These are phyloP conservation scores for Nymphicus hollandicus DNA, from an alignment of 2,113 vertebrate genomes.

Conservation along the genomic window DNA sequence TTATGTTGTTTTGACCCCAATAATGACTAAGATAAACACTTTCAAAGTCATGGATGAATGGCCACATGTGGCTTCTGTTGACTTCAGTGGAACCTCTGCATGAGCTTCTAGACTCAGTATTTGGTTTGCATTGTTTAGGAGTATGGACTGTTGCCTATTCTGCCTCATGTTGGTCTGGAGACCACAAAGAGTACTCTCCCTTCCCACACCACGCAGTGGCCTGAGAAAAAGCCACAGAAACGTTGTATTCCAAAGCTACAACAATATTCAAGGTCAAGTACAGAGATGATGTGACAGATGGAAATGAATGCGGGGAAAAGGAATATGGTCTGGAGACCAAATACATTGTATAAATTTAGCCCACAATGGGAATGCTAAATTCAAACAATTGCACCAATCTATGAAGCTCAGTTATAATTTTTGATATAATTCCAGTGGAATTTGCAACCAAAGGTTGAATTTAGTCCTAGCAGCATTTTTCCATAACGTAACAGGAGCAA, in stretches of 20 bases:
- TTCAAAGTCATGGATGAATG: slow-evolving; percentile 19
- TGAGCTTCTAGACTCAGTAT: slow-evolving; percentile 26
- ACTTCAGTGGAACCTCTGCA: slow-evolving; percentile 52
- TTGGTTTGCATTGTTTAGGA: slow-evolving; percentile 30
- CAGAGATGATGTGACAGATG: neutral
- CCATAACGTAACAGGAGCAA: neutral
- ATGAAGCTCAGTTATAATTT: neutral
- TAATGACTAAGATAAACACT: neutral
- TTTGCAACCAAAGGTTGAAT: neutral
- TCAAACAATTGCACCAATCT: neutral
- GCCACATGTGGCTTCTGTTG: slow-evolving; percentile 59
- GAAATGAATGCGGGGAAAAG: neutral
- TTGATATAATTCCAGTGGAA: neutral
- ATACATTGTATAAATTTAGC: neutral
- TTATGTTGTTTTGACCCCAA: neutral
- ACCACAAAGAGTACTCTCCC: neutral
- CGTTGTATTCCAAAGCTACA: neutral
- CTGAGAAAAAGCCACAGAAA: slow-evolving; percentile 19
- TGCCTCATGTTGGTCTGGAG: neutral
- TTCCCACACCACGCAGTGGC: neutral
- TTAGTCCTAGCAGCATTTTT: neutral
- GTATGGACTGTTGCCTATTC: neutral
- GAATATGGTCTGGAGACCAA: slow-evolving; percentile 2
- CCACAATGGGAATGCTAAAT: neutral
- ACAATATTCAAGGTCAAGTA: neutral